Conservation (phyloP, 30 jellyfish, hydroid and myxozoan genomes). For the Cassiopea andromeda region DNA sequence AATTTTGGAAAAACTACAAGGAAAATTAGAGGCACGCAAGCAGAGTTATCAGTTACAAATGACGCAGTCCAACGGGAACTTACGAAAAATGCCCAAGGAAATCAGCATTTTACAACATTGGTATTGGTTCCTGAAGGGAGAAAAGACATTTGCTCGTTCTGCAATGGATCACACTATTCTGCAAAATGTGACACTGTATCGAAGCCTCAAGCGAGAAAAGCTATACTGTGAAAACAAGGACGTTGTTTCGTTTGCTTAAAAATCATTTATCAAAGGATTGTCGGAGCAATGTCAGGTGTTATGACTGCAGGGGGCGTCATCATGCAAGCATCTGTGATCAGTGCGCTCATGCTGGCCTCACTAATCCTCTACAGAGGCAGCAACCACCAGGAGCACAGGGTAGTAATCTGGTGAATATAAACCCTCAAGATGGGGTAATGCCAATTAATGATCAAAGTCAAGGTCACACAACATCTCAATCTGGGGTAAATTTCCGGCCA, state of each 20-base stretch:
- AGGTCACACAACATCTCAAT: not conserved
- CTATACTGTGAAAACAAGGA: slow-evolving; percentile 7
- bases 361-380: slow-evolving; percentile 49
- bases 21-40: slow-evolving; percentile 18
- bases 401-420: not conserved
- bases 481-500: not conserved
- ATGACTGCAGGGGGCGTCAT: slow-evolving; percentile 8
- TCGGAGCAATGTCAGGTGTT: not conserved
- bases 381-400: slow-evolving; percentile 24
- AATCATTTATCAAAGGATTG: slow-evolving; percentile 36
- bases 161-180: slow-evolving; percentile 26
- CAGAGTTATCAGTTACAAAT: slow-evolving; percentile 14
- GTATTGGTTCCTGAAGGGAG: slow-evolving; percentile 10
- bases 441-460: not conserved
- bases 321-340: slow-evolving; percentile 38
- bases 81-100: not conserved
- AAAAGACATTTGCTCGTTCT: slow-evolving; percentile 12
- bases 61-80: slow-evolving; percentile 1
- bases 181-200: slow-evolving; percentile 20
- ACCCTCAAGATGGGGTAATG: not conserved
- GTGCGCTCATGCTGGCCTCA: slow-evolving; percentile 22
- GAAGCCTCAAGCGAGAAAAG: not conserved
- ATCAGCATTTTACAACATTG: slow-evolving; percentile 30
- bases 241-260: slow-evolving; percentile 51
- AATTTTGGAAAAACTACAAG: not conserved